Base-by-base conservation (phyloP, 2,797 vertebrate species). In the Pipistrellus nathusii region DNA sequence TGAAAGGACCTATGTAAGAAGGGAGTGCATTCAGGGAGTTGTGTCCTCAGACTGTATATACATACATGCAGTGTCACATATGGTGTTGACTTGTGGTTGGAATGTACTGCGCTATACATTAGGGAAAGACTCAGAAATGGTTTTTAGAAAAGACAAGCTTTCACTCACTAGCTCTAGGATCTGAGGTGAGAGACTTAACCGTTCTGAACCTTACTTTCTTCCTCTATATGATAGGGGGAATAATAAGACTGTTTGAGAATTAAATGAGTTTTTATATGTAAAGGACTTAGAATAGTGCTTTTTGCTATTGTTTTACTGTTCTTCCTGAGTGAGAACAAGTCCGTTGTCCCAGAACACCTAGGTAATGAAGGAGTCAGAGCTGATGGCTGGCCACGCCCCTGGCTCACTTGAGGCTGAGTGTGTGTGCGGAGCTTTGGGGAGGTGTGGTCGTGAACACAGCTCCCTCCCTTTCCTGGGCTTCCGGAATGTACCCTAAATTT, bases 31-130 rank as follows among this genome's bases (percentile, higher is more conserved):
- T 55, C 71, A n/a, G 23, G 38, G 38, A 35, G 12, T 14, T 48
- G 46, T 48, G 6, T 41, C 27, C 4, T 66, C 41, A 46, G 87
- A 14, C 48, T 0, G 5, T 1, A 7, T 1, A 15, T 1, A 27
- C 13, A 57, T 25, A 3, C 12, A 15, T 3, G 1, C 8, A 2
- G 6, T 9, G 15, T 44, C 75, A 32, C 8, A 21, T 1, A 10
- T 0, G 8, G 11, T 30, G 35, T n/a, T 5, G 17, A 4, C 21
- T 86, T 46, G 30, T 46, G 57, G 46, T 81, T 48, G 51, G 41
- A 38, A 4, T 64, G 73, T 25, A 6, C 30, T 53, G 17, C 38
- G 3, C 6, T 64, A n/a, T 66, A n/a, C 64, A 5, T 77, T 41
- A 90, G 71, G 57, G 57, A 46, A 48, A 69, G 59, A 25, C n/a